Evolutionary conservation across 1,140 invertebrate species (phyloP), one percentile per base, ranked within the genome.

Genomic region (Diachasmimorpha longicaudata): DNA sequence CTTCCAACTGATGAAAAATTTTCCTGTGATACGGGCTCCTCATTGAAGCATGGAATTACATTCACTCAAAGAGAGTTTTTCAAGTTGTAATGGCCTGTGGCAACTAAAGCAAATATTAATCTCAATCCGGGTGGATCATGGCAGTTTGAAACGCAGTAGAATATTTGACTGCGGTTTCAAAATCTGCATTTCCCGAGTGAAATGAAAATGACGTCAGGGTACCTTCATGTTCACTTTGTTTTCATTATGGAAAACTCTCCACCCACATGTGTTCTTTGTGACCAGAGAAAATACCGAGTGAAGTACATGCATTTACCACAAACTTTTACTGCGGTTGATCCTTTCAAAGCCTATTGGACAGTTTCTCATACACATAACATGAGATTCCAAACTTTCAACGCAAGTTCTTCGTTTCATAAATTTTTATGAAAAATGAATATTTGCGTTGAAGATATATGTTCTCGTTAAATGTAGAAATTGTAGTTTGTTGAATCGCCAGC

Each of bases 351-450:
- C 23, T 31, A 63, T 63, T 63, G 25, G 58, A 63, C 21, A 11
- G 58, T 63, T 63, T 63, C 48, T 52, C 48, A 52, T 52, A n/a
- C 48, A 52, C 48, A 52, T 52, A 52, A 52, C 48, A 52, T 52
- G 48, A 52, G n/a, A 16, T 9, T 52, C 48, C 14, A n/a, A n/a
- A 52, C n/a, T 52, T 16, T 52, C 48, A 52, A 14, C 48, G 48
- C 9, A 19, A 9, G 44, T 46, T 3, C 31, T 2, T 31, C 31
- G 31, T 31, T 31, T 46, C 44, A 46, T 46, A 11, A 14, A 46
- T 11, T 46, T 46, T 46, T 46, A 46, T 9, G 10, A 46, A 46
- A 10, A 46, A 46, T 46, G 2, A 46, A 46, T 46, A 10, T 14
- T 14, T 9, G 44, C 11, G 2, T 31, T 31, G 31, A 6, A 6